These are phyloP conservation scores for Idaea dimidiata DNA, from an alignment of 2,888 invertebrate species.

Conservation along the genomic window DNA sequence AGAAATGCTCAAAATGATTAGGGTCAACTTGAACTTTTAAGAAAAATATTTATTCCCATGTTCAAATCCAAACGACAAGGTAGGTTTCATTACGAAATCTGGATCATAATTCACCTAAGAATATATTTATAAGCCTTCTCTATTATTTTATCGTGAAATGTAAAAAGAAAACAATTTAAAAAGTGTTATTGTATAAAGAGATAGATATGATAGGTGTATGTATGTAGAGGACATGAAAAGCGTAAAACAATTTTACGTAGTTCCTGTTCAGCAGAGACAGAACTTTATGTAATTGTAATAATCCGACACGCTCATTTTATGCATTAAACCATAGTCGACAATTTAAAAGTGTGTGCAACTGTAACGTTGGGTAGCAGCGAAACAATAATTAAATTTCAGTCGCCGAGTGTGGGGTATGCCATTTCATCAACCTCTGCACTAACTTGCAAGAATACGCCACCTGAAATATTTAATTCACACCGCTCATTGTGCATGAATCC, in stretches of 20 bases:
- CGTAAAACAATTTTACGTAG: not conserved
- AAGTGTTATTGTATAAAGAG: not conserved
- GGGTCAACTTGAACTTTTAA: not conserved
- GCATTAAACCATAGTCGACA: constrained; percentile 63
- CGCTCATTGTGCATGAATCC: constrained; percentile 61
- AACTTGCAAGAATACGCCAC: constrained; percentile 60
- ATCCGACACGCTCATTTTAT: constrained; percentile 67
- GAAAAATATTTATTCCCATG: not conserved
- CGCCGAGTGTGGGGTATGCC: constrained; percentile 65
- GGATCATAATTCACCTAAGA: not conserved
- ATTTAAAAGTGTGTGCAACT: constrained; percentile 72
- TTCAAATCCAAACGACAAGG: not conserved
- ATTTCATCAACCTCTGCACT: constrained; percentile 70
- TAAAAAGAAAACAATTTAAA: not conserved
- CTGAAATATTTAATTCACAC: constrained; percentile 73
- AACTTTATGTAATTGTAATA: constrained; percentile 55
- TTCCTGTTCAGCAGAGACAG: not conserved
- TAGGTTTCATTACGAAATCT: not conserved
- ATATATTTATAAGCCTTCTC: not conserved
- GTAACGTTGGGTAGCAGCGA: constrained; percentile 56
- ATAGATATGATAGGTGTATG: not conserved
- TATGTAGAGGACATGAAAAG: not conserved
- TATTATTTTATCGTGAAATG: not conserved
- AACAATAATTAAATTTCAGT: constrained; percentile 76
- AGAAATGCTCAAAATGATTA: not conserved